Base-by-base conservation (phyloP, 2,888 invertebrate genomes). In the Cantharis lateralis region DNA sequence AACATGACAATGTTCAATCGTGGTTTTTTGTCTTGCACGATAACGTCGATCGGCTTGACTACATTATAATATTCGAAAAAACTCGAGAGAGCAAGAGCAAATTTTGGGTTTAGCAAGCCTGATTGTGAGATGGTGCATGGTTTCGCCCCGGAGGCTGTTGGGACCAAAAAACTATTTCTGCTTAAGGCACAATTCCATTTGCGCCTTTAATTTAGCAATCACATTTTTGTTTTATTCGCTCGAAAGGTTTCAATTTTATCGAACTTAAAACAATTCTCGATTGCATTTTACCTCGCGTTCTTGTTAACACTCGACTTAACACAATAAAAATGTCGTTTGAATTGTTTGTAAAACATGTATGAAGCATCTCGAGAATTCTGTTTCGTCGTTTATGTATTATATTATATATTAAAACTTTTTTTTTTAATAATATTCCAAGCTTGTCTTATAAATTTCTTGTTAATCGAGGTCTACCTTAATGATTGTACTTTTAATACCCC, bases 151-250 rank as follows among this genome's bases (percentile, higher is more conserved):
- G 13, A 4, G 32, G 13, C 32, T 24, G 13, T 18, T 18, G 32
- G 32, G 48, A 2, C 48, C n/a, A 48, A 48, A 48, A 48, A n/a
- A n/a, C 48, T n/a, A n/a, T 48, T 48, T 48, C 48, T 48, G 48
- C 48, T n/a, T 48, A n/a, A n/a, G 48, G 48, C 48, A 48, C 48
- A 48, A 48, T 13, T 48, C 48, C 48, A 48, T 48, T 48, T 48
- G 48, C 48, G 48, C 48, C 48, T 66, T n/a, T 20, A 66, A 24
- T 66, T 63, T 18, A 4, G 24, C 64, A 20, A 66, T 66, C 18
- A 20, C 24, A 66, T 66, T 66, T 66, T 66, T 66, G 64, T 66
- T 66, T 66, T 66, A 66, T 66, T 66, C 64, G 64, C 64, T 66
- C 64, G 64, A 66, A n/a, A 66, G 64, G n/a, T 66, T 66, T 24